These are phyloP conservation scores for Aleiodes leptofemur DNA, from an alignment of 2,888 invertebrate genomes.

Conservation along the genomic window DNA sequence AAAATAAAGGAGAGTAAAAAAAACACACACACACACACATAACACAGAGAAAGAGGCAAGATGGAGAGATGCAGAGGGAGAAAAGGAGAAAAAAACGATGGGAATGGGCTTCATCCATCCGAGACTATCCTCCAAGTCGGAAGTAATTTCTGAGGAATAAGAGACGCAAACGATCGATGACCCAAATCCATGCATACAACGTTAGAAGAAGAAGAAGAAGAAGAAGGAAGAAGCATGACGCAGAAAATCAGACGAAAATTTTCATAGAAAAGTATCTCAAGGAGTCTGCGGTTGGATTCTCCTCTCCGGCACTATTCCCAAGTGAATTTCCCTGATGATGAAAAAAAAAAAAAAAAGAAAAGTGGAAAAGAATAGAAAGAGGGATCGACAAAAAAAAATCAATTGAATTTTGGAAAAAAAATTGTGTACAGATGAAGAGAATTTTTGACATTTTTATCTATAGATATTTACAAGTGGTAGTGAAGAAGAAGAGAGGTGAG, in stretches of 20 bases:
- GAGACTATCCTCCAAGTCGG: slow-evolving; percentile 36
- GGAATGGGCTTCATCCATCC: slow-evolving; percentile 33
- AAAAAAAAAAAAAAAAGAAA: background rate
- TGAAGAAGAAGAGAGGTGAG: slow-evolving; percentile 10
- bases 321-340: slow-evolving; percentile 7
- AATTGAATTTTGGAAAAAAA: background rate
- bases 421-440: background rate
- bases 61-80: too few species aligned
- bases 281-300: background rate
- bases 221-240: slow-evolving; percentile 22
- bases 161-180: slow-evolving; percentile 31
- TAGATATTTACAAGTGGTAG: slow-evolving; percentile 21
- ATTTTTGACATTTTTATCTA: slow-evolving; percentile 18
- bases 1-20: slow-evolving; percentile 17
- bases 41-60: too few species aligned
- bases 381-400: slow-evolving; percentile 22
- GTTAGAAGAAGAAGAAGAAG: slow-evolving; percentile 25
- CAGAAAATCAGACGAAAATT: slow-evolving; percentile 9
- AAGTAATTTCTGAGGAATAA: slow-evolving; percentile 29
- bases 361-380: background rate
- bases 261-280: slow-evolving; percentile 19
- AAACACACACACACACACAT: too few species aligned
- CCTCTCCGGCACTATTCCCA: background rate
- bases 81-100: slow-evolving; percentile 7
- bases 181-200: slow-evolving; percentile 21